Conservation (phyloP, 2,888 invertebrate genomes). For the Rotaria sp. region DNA sequence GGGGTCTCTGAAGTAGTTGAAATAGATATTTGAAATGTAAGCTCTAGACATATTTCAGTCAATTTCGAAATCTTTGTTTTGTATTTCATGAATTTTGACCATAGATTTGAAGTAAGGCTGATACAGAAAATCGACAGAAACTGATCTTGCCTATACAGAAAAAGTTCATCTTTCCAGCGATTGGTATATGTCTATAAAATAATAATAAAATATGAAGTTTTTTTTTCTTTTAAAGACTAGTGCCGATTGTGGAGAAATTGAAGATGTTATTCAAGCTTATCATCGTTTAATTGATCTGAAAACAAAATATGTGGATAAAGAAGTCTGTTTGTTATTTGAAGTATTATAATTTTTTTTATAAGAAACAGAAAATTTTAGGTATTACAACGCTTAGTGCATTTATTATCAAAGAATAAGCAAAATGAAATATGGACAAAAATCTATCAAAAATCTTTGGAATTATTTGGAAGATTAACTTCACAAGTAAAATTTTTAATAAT, state of each 20-base stretch:
- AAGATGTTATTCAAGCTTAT: constrained; percentile 40
- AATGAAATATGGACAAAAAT: not conserved
- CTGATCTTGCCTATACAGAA: no score
- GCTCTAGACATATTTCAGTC: no score
- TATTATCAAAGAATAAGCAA: not conserved
- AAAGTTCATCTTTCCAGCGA: no score
- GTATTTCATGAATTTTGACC: no score
- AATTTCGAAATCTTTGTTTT: no score
- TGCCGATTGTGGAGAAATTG: constrained; percentile 37
- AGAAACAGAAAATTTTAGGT: not conserved
- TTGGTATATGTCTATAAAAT: no score
- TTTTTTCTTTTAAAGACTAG: constrained; percentile 34
- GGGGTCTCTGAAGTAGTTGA: no score
- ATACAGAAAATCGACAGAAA: no score
- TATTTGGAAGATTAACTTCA: constrained; percentile 12
- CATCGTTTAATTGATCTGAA: constrained; percentile 37
- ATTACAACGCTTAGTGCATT: constrained; percentile 7
- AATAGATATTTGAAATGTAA: no score
- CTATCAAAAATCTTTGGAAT: constrained; percentile 8
- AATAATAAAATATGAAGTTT: no score
- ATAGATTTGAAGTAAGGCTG: no score
- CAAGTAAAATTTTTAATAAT: not conserved
- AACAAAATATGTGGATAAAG: constrained; percentile 38
- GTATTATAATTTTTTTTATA: not conserved
- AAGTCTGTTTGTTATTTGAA: not conserved